A percentile compares a stretch with the other conserved stretches of the same genome.
These are phyloP conservation scores for Diachasma alloeum DNA, from an alignment of 1,140 invertebrate species.

Conservation along the genomic window DNA sequence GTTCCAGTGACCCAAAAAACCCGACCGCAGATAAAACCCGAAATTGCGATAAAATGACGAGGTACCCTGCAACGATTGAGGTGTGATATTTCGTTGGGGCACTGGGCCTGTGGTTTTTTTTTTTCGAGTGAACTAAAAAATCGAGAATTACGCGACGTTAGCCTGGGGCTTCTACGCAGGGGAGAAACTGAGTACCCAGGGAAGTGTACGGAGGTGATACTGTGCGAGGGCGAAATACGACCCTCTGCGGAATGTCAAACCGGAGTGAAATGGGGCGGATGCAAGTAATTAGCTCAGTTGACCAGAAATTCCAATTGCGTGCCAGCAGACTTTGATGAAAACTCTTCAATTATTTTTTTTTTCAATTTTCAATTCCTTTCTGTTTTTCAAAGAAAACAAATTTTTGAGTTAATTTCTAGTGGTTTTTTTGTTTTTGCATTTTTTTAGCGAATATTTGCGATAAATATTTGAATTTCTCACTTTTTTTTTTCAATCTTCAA, in stretches of 20 bases:
- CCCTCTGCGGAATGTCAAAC: constrained; percentile 36
- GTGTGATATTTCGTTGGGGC: not conserved
- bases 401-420: too few relatives aligned
- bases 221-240: constrained; percentile 19
- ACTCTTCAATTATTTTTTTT: not conserved
- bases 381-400: too few relatives aligned
- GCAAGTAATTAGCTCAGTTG: constrained; percentile 23
- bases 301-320: not conserved
- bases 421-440: too few relatives aligned
- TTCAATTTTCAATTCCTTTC: too few relatives aligned
- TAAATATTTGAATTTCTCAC: too few relatives aligned
- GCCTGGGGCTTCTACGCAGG: constrained; percentile 9
- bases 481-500: too few relatives aligned
- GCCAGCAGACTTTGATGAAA: not conserved
- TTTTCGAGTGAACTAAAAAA: constrained; percentile 20
- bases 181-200: constrained; percentile 6
- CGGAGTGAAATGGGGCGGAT: constrained; percentile 27
- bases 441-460: too few relatives aligned
- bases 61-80: not conserved
- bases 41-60: not conserved
- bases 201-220: not conserved
- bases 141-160: constrained; percentile 39
- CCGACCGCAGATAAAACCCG: not conserved
- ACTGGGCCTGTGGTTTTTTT: constrained; percentile 11
- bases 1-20: not conserved